Evolutionary conservation across 2,797 vertebrate species (phyloP).

Genomic region (Danio aesculapii): DNA sequence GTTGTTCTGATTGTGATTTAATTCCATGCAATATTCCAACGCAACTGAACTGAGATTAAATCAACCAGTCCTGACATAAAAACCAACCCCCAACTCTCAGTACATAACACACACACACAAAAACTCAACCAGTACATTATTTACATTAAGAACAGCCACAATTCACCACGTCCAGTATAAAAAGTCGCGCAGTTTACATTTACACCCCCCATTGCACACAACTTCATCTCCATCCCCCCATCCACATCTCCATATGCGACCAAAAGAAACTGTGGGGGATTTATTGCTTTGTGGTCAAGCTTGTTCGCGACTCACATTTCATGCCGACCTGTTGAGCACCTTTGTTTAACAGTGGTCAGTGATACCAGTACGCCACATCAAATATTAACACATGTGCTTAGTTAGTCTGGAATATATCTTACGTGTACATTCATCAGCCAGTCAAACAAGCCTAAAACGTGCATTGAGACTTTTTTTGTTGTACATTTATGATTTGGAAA

Average conservation of each 20-base stretch:
- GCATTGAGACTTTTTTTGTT: too few relatives aligned
- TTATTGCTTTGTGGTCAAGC: slow-evolving; percentile 88
- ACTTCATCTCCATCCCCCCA: slow-evolving; percentile 80
- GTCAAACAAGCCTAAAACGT: background rate
- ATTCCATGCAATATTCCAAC: slow-evolving; percentile 6
- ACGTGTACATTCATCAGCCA: background rate
- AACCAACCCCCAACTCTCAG: too few relatives aligned
- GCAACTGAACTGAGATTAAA: background rate
- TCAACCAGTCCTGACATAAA: background rate
- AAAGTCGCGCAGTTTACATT: slow-evolving; percentile 70
- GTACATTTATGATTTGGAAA: too few relatives aligned
- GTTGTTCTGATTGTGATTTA: slow-evolving; percentile 64
- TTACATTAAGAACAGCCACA: background rate
- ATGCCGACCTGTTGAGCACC: slow-evolving; percentile 66
- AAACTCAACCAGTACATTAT: background rate
- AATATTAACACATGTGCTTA: slow-evolving; percentile 40
- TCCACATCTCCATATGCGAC: slow-evolving; percentile 82
- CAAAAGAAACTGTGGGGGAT: slow-evolving; percentile 91
- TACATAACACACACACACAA: background rate
- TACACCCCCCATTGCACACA: slow-evolving; percentile 77
- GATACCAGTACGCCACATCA: slow-evolving; percentile 44
- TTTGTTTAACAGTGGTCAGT: slow-evolving; percentile 68
- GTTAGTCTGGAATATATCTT: background rate
- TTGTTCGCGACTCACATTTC: slow-evolving; percentile 81
- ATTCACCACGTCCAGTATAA: background rate